These are phyloP conservation scores for Ceyx erithaca DNA, from an alignment of 2,797 vertebrate genomes.

Conservation along the genomic window DNA sequence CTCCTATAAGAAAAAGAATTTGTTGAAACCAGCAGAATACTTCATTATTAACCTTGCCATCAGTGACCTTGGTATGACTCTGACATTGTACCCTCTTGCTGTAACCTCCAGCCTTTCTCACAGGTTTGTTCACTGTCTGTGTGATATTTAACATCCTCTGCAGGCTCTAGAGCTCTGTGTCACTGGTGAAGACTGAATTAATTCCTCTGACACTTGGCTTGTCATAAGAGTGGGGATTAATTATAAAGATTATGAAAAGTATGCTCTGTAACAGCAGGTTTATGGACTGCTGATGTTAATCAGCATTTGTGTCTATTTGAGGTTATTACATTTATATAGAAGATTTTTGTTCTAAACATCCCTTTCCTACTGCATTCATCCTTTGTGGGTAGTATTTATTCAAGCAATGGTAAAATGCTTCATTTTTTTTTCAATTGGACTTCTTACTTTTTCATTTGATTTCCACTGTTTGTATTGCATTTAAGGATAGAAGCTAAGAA, in stretches of 20 bases:
- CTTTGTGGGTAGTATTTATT: not conserved
- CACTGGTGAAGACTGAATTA: not conserved
- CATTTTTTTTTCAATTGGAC: not conserved
- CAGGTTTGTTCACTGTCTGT: constrained; percentile 72
- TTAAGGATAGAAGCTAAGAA: not conserved
- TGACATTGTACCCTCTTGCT: constrained; percentile 84
- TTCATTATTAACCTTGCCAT: constrained; percentile 87
- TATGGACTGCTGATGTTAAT: not conserved
- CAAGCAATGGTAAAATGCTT: not conserved
- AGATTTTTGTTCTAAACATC: not conserved
- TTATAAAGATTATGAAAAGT: not conserved
- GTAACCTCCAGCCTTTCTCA: constrained; percentile 85
- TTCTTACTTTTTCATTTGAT: not conserved
- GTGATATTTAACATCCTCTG: not conserved
- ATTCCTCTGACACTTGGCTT: not conserved
- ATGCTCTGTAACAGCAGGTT: not conserved
- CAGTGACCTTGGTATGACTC: constrained; percentile 85
- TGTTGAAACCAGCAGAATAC: constrained; percentile 84
- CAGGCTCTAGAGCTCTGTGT: not conserved
- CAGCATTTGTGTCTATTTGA: not conserved
- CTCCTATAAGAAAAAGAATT: constrained; percentile 83
- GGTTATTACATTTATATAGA: not conserved
- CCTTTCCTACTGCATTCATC: not conserved
- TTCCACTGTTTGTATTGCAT: not conserved
- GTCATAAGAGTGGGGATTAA: not conserved